A percentile compares a stretch with the other conserved stretches of the same genome.
These are phyloP conservation scores for Salpingus planirostris DNA, from an alignment of 2,888 invertebrate genomes.

Conservation along the genomic window DNA sequence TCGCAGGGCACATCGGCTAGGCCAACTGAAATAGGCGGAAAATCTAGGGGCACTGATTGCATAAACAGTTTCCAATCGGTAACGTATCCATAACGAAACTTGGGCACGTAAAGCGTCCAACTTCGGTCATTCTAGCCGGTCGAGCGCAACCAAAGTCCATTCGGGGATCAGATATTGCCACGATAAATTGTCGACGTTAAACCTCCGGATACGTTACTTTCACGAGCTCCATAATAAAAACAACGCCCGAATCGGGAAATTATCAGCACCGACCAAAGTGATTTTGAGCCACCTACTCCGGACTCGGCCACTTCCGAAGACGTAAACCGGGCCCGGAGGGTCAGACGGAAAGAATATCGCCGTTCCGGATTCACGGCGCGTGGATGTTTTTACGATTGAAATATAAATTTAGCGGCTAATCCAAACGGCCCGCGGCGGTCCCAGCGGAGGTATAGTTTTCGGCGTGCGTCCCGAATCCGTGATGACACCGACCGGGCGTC, in stretches of 20 bases:
- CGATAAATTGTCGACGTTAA: slow-evolving; percentile 23
- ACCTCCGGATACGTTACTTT: slow-evolving; percentile 25
- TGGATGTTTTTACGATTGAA: slow-evolving; percentile 32
- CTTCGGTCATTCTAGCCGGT: slow-evolving; percentile 25
- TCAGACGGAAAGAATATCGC: not conserved
- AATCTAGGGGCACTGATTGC: slow-evolving; percentile 27
- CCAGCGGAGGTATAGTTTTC: slow-evolving; percentile 23
- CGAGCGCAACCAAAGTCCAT: slow-evolving; percentile 26
- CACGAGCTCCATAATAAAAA: no score
- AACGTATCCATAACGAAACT: slow-evolving; percentile 27
- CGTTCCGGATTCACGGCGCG: slow-evolving; percentile 22
- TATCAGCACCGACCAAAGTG: no score
- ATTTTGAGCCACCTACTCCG: no score
- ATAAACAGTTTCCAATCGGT: slow-evolving; percentile 30
- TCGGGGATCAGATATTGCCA: slow-evolving; percentile 24
- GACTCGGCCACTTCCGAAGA: no score
- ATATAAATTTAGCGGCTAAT: slow-evolving; percentile 32
- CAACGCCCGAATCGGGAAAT: no score
- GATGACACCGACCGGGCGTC: slow-evolving; percentile 19
- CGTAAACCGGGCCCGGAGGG: no score
- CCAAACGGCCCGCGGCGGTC: slow-evolving; percentile 20
- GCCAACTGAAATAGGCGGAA: slow-evolving; percentile 24
- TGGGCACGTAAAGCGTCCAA: slow-evolving; percentile 26
- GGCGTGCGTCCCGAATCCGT: slow-evolving; percentile 22
- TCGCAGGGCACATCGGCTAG: not conserved